These are phyloP conservation scores for Psylliodes chrysocephalus DNA, from an alignment of 2,888 invertebrate genomes.

Conservation along the genomic window DNA sequence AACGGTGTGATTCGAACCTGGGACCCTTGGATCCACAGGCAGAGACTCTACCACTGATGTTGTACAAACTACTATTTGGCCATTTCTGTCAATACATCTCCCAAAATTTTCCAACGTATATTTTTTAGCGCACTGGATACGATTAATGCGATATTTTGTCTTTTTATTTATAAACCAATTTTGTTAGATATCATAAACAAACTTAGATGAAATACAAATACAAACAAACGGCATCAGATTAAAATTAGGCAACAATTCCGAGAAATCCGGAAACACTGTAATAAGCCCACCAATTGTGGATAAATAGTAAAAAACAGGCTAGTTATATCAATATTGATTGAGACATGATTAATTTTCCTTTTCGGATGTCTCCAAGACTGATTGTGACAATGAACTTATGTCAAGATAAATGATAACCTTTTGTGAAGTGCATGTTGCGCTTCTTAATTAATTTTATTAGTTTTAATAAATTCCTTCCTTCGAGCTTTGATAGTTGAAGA, in stretches of 20 bases:
- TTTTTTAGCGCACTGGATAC: too few species aligned
- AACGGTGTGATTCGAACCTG: too few species aligned
- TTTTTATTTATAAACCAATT: too few species aligned
- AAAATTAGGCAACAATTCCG: conserved; percentile 12
- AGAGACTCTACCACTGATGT: too few species aligned
- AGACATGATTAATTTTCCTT: conserved; percentile 21
- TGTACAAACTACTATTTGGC: too few species aligned
- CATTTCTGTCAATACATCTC: too few species aligned
- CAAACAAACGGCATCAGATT: neutral
- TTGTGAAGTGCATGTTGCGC: conserved; percentile 27
- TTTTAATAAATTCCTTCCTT: conserved; percentile 21
- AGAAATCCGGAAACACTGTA: conserved; percentile 16
- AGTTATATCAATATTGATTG: conserved; percentile 19
- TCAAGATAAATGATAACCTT: conserved; percentile 33
- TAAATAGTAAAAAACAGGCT: conserved; percentile 11
- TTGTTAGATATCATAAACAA: too few species aligned
- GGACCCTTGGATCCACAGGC: too few species aligned
- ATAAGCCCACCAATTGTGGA: conserved; percentile 2
- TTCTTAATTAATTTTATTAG: conserved; percentile 28
- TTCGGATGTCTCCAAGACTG: conserved; percentile 7
- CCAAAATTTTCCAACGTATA: too few species aligned
- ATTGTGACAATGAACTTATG: conserved; percentile 34
- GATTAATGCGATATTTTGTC: too few species aligned
- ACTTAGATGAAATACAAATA: too few species aligned
- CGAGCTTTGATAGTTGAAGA: neutral